Evolutionary conservation across 1,140 invertebrate species (phyloP).

Genomic region (Drosophila serrata): DNA sequence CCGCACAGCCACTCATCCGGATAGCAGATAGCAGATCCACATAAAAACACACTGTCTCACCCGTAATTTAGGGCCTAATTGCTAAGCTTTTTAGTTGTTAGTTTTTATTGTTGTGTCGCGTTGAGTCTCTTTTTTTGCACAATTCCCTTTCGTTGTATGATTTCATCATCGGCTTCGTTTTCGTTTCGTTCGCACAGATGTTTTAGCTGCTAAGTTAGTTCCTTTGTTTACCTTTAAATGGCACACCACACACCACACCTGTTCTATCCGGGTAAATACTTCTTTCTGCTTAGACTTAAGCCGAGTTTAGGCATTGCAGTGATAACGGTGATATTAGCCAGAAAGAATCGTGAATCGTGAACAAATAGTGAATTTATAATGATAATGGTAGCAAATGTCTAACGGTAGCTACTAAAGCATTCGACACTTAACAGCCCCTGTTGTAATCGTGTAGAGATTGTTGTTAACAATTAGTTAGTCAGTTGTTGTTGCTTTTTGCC

Average conservation of each 20-base stretch:
- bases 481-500: slow-evolving; percentile 60
- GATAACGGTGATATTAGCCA: slow-evolving; percentile 81
- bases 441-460: slow-evolving; percentile 53
- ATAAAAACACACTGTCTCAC: slow-evolving; percentile 51
- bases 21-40: slow-evolving; percentile 46
- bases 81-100: slow-evolving; percentile 62
- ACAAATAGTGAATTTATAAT: slow-evolving; percentile 77
- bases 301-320: slow-evolving; percentile 68
- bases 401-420: slow-evolving; percentile 30
- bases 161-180: slow-evolving; percentile 49
- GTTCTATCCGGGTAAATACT: slow-evolving; percentile 58
- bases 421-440: slow-evolving; percentile 33
- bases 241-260: slow-evolving; percentile 49
- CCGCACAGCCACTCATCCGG: slow-evolving; percentile 30
- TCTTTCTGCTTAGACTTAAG: slow-evolving; percentile 69
- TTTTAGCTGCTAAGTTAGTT: slow-evolving; percentile 44
- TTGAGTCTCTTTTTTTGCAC: slow-evolving; percentile 61
- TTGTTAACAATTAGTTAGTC: slow-evolving; percentile 72
- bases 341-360: slow-evolving; percentile 68
- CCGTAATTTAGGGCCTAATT: slow-evolving; percentile 60
- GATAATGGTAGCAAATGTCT: slow-evolving; percentile 55
- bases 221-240: slow-evolving; percentile 61
- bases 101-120: slow-evolving; percentile 70
- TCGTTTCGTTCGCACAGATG: slow-evolving; percentile 27
- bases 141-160: slow-evolving; percentile 31